A percentile compares a stretch with the other conserved stretches of the same genome.
phyloP scores from a whole-genome alignment of 2,797 vertebrate genomes.

The Clarias fuscus region DNA sequence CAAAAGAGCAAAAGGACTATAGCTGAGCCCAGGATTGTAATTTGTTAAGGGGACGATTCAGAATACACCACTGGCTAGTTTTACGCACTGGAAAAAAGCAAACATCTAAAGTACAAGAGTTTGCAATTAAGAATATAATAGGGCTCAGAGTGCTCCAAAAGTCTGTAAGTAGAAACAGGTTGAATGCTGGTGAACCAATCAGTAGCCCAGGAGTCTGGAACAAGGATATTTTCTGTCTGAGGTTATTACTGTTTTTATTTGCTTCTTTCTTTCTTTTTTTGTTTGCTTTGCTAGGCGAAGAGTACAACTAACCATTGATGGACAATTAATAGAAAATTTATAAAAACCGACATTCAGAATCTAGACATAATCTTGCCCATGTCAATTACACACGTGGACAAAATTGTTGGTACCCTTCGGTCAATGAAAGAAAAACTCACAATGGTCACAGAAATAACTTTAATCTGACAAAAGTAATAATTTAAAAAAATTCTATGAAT shows the following conservation, averaged over 20 bases:
- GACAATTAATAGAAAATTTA: no score
- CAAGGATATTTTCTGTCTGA: background rate
- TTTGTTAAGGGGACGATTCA: constrained; percentile 28
- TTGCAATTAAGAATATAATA: background rate
- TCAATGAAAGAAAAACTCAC: no score
- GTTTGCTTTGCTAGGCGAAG: background rate
- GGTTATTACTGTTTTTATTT: background rate
- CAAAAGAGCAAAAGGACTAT: constrained; percentile 41
- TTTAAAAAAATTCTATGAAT: no score
- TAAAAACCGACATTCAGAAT: no score
- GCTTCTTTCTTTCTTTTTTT: background rate
- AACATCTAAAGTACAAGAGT: background rate
- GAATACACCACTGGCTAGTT: constrained; percentile 13
- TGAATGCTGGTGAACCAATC: background rate
- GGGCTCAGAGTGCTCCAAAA: background rate
- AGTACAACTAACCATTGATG: background rate
- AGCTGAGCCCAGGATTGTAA: constrained; percentile 28
- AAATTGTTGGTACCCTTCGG: no score
- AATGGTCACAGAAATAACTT: no score
- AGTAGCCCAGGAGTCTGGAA: background rate
- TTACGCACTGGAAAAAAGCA: background rate
- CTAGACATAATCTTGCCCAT: no score
- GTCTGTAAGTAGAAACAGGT: background rate
- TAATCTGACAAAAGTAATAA: no score
- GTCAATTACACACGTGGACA: no score